Evolutionary conservation across 2,113 vertebrate species (phyloP), one percentile per base, ranked within the genome.

Genomic region (Pipa parva): DNA sequence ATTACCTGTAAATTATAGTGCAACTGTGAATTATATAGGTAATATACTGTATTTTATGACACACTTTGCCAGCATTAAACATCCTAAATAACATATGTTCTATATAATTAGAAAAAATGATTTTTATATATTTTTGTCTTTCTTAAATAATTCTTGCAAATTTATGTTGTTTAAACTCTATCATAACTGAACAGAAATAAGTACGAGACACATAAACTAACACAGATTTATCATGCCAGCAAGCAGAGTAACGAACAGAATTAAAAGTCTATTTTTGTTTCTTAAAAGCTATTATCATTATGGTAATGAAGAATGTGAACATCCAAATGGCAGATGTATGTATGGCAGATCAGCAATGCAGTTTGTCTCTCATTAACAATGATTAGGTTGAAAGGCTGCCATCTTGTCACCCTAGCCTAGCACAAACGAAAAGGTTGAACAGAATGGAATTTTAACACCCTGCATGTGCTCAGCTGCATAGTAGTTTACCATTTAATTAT

Each of bases 231-330:
- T 63, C 31, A 51, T 49, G 37, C 63, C 50, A 54, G 8, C 50
- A 31, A 22, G 31, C 18, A 55, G 50, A 5, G 26, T 28, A 64
- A 50, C 24, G 39, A 33, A 45, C n/a, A n/a, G 50, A 22, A 45
- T 64, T 54, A 54, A 64, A 64, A 64, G 36, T 55, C 24, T 55
- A 64, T 45, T 33, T 36, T 45, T 64, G 50, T 64, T 36, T 64
- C 63, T 64, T 42, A 50, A 64, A 64, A 55, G 63, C 63, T 22
- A 64, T 64, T 64, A 64, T 54, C 63, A 64, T 64, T 64, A 64
- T 36, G 55, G 50, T 64, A 50, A 64, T 55, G 50, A 64, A 64
- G 31, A 18, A 46, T 46, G 39, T 50, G 29, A 64, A 42, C 25
- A 54, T 64, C 63, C 36, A 64, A 64, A 64, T 63, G 63, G 63